Evolutionary conservation across 1,140 invertebrate genomes (phyloP).

Genomic region (Heliothis subflexa): DNA sequence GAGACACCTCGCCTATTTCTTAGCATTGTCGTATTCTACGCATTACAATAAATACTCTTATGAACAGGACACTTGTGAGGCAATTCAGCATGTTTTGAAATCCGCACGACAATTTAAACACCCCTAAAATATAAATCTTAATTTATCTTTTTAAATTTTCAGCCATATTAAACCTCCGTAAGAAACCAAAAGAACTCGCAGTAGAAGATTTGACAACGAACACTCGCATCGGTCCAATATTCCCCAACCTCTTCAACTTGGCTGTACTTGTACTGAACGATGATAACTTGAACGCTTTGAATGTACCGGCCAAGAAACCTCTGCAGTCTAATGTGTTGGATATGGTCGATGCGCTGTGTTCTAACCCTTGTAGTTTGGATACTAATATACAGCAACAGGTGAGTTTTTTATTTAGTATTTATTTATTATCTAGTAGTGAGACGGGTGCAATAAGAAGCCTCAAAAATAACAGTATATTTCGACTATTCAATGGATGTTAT

Average conservation of each 20-base stretch:
- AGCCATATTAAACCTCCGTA: conserved; percentile 83
- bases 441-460: no score
- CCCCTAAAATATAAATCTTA: not conserved
- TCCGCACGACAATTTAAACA: not conserved
- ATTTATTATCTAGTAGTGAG: no score
- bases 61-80: no score
- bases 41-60: no score
- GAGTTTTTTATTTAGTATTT: conserved; percentile 9
- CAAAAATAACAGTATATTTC: no score
- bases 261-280: conserved; percentile 82
- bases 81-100: not conserved
- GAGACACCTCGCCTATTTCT: no score
- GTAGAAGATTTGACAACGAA: conserved; percentile 83
- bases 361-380: conserved; percentile 82
- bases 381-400: conserved; percentile 85
- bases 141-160: conserved; percentile 54
- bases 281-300: conserved; percentile 80
- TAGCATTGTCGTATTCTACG: no score
- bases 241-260: conserved; percentile 83
- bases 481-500: no score
- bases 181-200: conserved; percentile 78
- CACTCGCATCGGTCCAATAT: conserved; percentile 83
- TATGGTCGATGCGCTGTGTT: conserved; percentile 82
- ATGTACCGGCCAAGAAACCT: conserved; percentile 79
- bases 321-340: conserved; percentile 82